phyloP scores from a whole-genome alignment of 2,113 vertebrate species.

The Callopanchax toddi region DNA sequence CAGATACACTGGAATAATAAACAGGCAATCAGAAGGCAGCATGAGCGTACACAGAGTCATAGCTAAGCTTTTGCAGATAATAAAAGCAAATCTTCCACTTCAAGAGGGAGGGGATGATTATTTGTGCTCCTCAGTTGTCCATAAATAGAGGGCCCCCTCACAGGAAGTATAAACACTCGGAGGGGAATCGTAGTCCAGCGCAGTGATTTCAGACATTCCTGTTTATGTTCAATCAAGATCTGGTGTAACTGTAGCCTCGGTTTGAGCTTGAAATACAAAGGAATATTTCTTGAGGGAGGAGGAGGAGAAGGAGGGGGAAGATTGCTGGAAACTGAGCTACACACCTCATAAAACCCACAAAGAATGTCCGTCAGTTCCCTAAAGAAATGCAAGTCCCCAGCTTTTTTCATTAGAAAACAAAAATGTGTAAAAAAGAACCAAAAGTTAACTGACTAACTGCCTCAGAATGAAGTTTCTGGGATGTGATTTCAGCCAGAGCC shows the following conservation, averaged over 20 bases:
- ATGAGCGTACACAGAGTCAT: conserved; percentile 93
- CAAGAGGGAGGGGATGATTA: conserved; percentile 86
- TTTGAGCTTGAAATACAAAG: conserved; percentile 50
- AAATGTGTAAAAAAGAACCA: background rate
- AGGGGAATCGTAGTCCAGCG: conserved; percentile 87
- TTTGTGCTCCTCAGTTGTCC: conserved; percentile 94
- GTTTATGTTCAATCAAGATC: conserved; percentile 95
- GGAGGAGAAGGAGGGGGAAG: conserved; percentile 13
- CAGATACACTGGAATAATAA: conserved; percentile 94
- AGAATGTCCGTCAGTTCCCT: background rate
- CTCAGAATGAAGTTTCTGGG: conserved; percentile 4
- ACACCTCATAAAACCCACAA: conserved; percentile 8
- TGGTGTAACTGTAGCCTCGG: conserved; percentile 65
- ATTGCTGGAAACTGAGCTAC: conserved; percentile 26
- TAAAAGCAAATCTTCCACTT: conserved; percentile 95
- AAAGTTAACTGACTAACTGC: background rate
- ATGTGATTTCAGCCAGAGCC: too few relatives aligned
- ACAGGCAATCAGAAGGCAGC: conserved; percentile 96
- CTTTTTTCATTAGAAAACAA: background rate
- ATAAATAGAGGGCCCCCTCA: conserved; percentile 94
- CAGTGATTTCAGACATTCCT: conserved; percentile 90
- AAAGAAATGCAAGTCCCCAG: background rate
- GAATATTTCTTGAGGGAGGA: conserved; percentile 43
- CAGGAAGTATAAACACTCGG: conserved; percentile 95
- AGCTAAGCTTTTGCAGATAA: conserved; percentile 92